These are phyloP conservation scores for Pelusios castaneus DNA, from an alignment of 2,113 vertebrate genomes.

Conservation along the genomic window DNA sequence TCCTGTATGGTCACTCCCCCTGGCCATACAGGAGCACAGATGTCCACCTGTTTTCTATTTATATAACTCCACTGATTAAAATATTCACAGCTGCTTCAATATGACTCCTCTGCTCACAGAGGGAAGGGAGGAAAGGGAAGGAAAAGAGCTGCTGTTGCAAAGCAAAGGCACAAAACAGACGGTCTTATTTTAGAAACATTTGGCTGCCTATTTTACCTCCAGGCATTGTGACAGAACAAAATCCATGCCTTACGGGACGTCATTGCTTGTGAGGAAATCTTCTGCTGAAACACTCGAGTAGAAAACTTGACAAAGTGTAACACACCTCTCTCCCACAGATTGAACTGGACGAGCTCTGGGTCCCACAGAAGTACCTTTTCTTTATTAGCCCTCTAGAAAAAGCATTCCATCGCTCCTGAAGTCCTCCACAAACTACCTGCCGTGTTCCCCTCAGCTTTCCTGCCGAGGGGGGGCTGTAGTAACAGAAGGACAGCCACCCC, in stretches of 20 bases:
- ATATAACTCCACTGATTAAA: not conserved
- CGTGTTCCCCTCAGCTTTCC: not conserved
- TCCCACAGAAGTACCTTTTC: not conserved
- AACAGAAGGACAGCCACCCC: not conserved
- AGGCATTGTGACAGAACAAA: not conserved
- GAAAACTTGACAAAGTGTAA: not conserved
- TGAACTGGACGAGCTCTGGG: not conserved
- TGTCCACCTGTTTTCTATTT: not conserved
- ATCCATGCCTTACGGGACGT: not conserved
- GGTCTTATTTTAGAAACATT: too few relatives aligned
- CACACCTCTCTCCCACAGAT: not conserved
- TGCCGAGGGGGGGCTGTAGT: not conserved
- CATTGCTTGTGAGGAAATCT: not conserved
- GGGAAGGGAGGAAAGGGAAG: not conserved
- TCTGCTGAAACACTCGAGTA: not conserved
- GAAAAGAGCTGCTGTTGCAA: not conserved
- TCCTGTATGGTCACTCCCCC: not conserved
- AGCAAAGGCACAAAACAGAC: not conserved
- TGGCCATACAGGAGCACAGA: not conserved
- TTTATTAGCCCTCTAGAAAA: not conserved
- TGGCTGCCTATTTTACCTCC: not conserved
- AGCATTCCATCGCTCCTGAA: not conserved
- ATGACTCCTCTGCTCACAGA: not conserved
- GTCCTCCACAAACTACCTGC: not conserved
- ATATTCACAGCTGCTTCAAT: not conserved